Percentiles rank a stretch among this genome's conserved stretches.
These are phyloP conservation scores for Selenia dentaria DNA, from an alignment of 2,888 invertebrate genomes.

Conservation along the genomic window DNA sequence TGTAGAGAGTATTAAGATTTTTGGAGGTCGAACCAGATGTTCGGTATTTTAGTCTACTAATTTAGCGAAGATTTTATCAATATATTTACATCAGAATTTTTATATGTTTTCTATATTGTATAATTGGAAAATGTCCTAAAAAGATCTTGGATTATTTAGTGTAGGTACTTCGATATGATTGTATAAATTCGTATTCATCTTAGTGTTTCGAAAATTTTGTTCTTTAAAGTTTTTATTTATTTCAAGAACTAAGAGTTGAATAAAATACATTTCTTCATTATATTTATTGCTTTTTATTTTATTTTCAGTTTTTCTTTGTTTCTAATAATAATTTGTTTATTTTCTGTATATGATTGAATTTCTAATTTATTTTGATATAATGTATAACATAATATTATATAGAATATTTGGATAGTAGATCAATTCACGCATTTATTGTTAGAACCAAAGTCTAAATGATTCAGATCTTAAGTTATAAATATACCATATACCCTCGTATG, in stretches of 20 bases:
- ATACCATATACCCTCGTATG: too few species aligned
- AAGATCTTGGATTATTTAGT: constrained; percentile 21
- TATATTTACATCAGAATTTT: too few species aligned
- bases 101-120: constrained; percentile 30
- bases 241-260: constrained; percentile 38
- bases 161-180: constrained; percentile 33
- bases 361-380: too few species aligned
- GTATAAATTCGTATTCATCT: constrained; percentile 56
- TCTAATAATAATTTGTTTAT: constrained; percentile 10
- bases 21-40: too few species aligned
- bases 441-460: too few species aligned
- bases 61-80: not conserved
- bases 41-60: too few species aligned
- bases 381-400: too few species aligned
- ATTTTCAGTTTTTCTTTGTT: constrained; percentile 23
- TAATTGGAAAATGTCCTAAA: constrained; percentile 25
- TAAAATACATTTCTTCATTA: constrained; percentile 41
- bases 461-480: too few species aligned
- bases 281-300: constrained; percentile 26
- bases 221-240: constrained; percentile 71
- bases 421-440: too few species aligned
- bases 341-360: too few species aligned
- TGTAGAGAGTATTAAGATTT: too few species aligned
- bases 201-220: constrained; percentile 59
- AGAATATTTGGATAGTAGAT: too few species aligned